Evolutionary conservation across 2,113 vertebrate genomes (phyloP).

Genomic region (Albula goreensis): DNA sequence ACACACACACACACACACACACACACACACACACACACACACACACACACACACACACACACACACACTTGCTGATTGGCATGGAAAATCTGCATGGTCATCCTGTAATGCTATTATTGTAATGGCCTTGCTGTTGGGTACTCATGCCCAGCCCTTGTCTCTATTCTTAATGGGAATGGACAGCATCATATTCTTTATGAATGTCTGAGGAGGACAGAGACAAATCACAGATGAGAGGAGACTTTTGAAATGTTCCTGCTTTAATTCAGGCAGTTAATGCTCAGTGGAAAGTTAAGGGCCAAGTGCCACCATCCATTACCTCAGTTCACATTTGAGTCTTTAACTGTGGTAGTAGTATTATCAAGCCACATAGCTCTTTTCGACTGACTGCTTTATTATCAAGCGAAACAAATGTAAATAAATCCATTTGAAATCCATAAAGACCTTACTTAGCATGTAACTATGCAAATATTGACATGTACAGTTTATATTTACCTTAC

Average conservation of each 20-base stretch:
- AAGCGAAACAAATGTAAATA: too few species aligned
- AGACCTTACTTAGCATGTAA: too few species aligned
- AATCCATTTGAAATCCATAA: too few species aligned
- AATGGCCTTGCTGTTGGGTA: background rate
- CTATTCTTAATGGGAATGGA: background rate
- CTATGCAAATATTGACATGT: too few species aligned
- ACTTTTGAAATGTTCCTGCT: background rate
- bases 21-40: background rate
- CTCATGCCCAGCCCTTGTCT: background rate
- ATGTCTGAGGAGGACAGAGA: background rate
- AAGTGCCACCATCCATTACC: too few species aligned
- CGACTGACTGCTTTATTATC: too few species aligned
- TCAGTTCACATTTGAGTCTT: too few species aligned
- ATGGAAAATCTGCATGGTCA: background rate
- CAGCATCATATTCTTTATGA: background rate
- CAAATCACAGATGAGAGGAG: background rate
- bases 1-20: background rate
- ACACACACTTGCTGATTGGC: background rate
- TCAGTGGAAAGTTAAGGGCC: too few species aligned
- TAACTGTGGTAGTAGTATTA: too few species aligned
- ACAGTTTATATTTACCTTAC: too few species aligned
- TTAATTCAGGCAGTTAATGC: too few species aligned
- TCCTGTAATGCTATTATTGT: background rate
- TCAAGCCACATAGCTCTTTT: too few species aligned
- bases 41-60: slow-evolving; percentile 18